phyloP scores from a whole-genome alignment of 2,113 vertebrate species.

The Typhlomys cinereus region DNA sequence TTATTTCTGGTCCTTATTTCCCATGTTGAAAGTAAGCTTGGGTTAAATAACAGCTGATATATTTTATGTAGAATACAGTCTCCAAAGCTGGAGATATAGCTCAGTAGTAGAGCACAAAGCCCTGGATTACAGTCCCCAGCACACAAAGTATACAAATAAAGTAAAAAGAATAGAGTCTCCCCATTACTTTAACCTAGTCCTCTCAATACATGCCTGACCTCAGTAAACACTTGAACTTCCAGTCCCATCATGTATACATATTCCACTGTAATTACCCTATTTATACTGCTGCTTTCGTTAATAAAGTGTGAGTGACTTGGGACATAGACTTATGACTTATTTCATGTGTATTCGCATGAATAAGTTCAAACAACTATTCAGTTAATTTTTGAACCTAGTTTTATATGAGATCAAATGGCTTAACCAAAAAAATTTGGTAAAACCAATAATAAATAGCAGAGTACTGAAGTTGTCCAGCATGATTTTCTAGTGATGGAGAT shows the following conservation, averaged over 20 bases:
- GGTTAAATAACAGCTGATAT: not conserved
- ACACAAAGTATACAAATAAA: not conserved
- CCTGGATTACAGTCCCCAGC: not conserved
- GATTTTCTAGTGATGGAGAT: not conserved
- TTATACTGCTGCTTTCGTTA: not conserved
- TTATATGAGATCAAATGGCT: constrained; percentile 13
- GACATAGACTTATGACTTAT: not conserved
- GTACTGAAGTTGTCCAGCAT: constrained; percentile 25
- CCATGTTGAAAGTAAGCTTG: not conserved
- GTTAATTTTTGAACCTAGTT: too few relatives aligned
- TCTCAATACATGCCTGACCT: not conserved
- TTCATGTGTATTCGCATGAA: not conserved
- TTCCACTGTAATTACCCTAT: not conserved
- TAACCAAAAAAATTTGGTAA: constrained; percentile 18
- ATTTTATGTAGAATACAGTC: not conserved
- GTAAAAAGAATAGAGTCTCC: not conserved
- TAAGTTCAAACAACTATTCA: too few relatives aligned
- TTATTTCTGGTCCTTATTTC: not conserved
- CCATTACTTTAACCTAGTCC: not conserved
- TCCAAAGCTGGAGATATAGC: not conserved
- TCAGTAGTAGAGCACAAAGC: not conserved
- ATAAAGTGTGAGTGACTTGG: not conserved
- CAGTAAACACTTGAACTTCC: not conserved
- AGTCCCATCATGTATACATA: not conserved
- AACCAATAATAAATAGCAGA: not conserved